A percentile compares a stretch with the other conserved stretches of the same genome.
Evolutionary conservation across 2,113 vertebrate genomes (phyloP).

Genomic region (Mirounga angustirostris): DNA sequence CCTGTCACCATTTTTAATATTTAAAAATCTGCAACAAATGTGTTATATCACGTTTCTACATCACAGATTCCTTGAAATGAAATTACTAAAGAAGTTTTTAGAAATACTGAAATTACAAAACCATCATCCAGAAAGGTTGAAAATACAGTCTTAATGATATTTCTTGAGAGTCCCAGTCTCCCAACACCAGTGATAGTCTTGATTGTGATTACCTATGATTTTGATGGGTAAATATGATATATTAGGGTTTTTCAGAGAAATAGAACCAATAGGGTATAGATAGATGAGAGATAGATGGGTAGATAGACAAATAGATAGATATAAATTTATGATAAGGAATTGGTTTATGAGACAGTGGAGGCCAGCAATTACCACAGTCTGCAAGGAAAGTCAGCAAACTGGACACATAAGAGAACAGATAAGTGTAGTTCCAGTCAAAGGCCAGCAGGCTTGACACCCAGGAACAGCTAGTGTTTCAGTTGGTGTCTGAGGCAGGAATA

Average conservation of each 20-base stretch:
- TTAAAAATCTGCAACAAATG: background rate
- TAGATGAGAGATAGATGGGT: background rate
- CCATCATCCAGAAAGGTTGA: background rate
- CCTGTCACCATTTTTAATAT: background rate
- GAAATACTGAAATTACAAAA: background rate
- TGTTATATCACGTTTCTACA: background rate
- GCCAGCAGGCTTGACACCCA: background rate
- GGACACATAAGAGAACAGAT: background rate
- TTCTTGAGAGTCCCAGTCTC: background rate
- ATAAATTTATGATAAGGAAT: background rate
- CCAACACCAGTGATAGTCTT: background rate
- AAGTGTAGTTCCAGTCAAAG: background rate
- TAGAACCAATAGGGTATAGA: background rate
- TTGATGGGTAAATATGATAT: background rate
- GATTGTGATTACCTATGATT: background rate
- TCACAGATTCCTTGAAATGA: conserved; percentile 1
- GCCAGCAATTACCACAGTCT: background rate
- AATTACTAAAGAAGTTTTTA: background rate
- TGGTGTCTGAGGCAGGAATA: background rate
- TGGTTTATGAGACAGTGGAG: background rate
- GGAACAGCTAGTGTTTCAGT: background rate
- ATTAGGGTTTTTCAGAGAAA: background rate
- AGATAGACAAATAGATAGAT: background rate
- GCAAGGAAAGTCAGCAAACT: background rate
- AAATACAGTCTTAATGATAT: background rate